Base-by-base conservation (phyloP, 30 jellyfish, hydroid and myxozoan genomes). In the Cassiopea xamachana region DNA sequence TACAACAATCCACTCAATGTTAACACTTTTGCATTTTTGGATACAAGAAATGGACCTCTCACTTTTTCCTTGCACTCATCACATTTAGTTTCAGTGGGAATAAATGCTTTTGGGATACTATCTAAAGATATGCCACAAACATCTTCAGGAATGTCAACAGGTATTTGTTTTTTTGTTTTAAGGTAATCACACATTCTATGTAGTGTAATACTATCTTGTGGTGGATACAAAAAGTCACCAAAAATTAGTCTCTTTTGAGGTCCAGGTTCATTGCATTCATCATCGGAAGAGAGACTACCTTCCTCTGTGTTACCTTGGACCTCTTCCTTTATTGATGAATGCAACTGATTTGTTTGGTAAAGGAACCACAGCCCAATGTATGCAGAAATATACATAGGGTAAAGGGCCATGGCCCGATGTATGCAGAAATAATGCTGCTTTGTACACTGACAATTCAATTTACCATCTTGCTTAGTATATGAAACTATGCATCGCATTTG, bases 351-450 rank as follows among this genome's bases (percentile, higher is more conserved):
- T 64, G 74, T 64, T 84, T 84, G 92, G 64, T 70, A 48, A n/a
- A 84, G 74, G 48, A 58, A 82, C 91, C 47, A 84, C 44, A 2
- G 76, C 87, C 59, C 69, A 61, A 69, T 83, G 91, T 14, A 83
- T 55, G 69, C 91, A 83, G 9, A 83, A n/a, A 14, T 17, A 59
- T 27, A 27, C 39, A 27, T 27, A 27, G 39, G 39, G 39, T 27
- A 27, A 27, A 27, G 39, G 39, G 39, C 39, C 47, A 84, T 50
- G 13, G 85, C 87, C 19, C 69, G 69, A 67, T 84, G 92, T 15
- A 84, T 60, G 51, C 92, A 84, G 8, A 84, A 6, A 16, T n/a
- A 62, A 17, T 59, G 59, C n/a, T 55, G 69, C 7, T n/a, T 44
- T 17, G 39, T 48, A 5, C 76, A 84, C 10, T 82, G 55, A 46